phyloP scores from a whole-genome alignment of 2,797 vertebrate genomes.

The Siniperca obscura region DNA sequence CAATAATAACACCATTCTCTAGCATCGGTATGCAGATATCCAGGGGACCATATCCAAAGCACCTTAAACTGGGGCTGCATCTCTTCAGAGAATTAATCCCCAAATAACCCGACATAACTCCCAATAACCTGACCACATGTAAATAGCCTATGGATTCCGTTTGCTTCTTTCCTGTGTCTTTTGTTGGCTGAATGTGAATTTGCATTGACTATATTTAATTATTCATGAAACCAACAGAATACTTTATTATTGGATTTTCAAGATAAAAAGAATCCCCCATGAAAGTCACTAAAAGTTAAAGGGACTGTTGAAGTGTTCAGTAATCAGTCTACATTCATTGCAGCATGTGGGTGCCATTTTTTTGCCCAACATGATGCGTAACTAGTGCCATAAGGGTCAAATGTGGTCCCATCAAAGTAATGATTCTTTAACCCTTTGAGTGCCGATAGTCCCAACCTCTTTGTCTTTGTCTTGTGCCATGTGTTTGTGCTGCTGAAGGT shows the following conservation, averaged over 20 bases:
- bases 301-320: constrained; percentile 81
- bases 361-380: constrained; percentile 32
- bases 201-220: constrained; percentile 61
- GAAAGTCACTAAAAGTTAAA: constrained; percentile 89
- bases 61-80: constrained; percentile 83
- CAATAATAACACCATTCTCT: background rate
- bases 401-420: constrained; percentile 64
- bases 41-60: constrained; percentile 59
- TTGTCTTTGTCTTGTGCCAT: constrained; percentile 62
- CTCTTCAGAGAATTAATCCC: constrained; percentile 86
- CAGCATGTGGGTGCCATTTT: constrained; percentile 28
- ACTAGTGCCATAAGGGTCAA: constrained; percentile 19
- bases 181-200: constrained; percentile 83
- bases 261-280: constrained; percentile 47
- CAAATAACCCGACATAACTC: constrained; percentile 91
- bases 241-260: constrained; percentile 53
- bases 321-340: constrained; percentile 32
- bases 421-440: constrained; percentile 91
- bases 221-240: constrained; percentile 47
- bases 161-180: constrained; percentile 82
- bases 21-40: constrained; percentile 16
- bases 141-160: constrained; percentile 72
- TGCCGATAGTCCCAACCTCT: constrained; percentile 75
- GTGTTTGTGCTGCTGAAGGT: constrained; percentile 85
- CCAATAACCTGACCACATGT: constrained; percentile 86